Conservation (phyloP, 2,888 invertebrate species). For the Agrochola lychnidis region DNA sequence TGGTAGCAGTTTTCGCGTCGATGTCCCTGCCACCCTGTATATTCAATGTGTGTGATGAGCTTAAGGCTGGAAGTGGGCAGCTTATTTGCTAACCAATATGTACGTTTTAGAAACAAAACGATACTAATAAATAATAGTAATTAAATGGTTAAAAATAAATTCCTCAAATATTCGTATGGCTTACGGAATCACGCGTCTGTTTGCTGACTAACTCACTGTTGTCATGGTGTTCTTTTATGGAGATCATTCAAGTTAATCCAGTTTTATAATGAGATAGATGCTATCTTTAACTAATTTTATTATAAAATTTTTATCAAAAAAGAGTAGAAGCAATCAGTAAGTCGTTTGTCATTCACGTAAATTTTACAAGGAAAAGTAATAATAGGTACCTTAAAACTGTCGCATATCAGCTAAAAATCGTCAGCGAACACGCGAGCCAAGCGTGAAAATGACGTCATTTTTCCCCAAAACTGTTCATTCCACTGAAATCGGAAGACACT, state of each 20-base stretch:
- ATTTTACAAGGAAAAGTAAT: not conserved
- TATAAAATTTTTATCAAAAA: not conserved
- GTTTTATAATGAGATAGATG: slow-evolving; percentile 25
- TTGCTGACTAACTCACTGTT: slow-evolving; percentile 24
- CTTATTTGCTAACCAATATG: not conserved
- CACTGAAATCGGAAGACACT: slow-evolving; percentile 15
- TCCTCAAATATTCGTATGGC: not conserved
- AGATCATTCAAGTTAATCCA: slow-evolving; percentile 31
- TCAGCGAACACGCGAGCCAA: not conserved
- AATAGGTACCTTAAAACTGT: not conserved
- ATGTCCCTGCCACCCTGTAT: no score
- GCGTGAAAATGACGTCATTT: slow-evolving; percentile 19
- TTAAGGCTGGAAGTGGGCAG: not conserved
- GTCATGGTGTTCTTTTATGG: not conserved
- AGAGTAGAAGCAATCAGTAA: not conserved
- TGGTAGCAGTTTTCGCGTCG: no score
- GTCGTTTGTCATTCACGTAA: not conserved
- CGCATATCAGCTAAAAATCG: not conserved
- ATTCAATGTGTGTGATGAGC: no score
- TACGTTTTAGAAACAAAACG: not conserved
- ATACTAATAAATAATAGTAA: not conserved
- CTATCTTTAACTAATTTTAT: slow-evolving; percentile 6
- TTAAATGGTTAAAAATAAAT: not conserved
- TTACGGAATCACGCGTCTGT: slow-evolving; percentile 15
- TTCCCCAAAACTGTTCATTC: slow-evolving; percentile 1